These are phyloP conservation scores for Heliconius nattereri DNA, from an alignment of 1,140 invertebrate genomes.

Conservation along the genomic window DNA sequence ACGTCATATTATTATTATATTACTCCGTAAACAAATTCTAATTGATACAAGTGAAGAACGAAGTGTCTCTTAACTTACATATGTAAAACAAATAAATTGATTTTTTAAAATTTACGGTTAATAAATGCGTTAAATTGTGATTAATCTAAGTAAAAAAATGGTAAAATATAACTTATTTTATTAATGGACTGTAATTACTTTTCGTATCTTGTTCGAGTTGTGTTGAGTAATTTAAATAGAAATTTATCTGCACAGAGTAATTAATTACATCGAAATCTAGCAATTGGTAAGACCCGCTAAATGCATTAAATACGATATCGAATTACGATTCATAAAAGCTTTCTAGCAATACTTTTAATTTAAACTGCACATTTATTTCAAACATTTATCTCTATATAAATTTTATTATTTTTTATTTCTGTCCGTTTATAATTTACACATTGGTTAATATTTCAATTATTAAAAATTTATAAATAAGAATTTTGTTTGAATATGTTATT, in stretches of 20 bases:
- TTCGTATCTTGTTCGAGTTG: neutral
- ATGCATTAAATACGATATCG: slow-evolving; percentile 1
- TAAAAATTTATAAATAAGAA: neutral
- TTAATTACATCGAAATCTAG: neutral
- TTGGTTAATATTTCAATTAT: neutral
- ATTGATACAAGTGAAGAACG: too few species aligned
- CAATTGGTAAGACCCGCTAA: neutral
- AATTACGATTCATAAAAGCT: neutral
- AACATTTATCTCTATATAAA: too few species aligned
- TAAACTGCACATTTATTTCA: neutral
- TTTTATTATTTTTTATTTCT: neutral
- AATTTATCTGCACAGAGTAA: slow-evolving; percentile 1
- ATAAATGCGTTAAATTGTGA: neutral
- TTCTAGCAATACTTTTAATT: neutral
- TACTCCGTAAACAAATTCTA: too few species aligned
- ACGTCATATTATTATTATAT: too few species aligned
- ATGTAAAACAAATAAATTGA: neutral
- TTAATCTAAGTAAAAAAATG: neutral
- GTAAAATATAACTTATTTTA: neutral
- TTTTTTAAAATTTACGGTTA: neutral
- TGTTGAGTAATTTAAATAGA: slow-evolving; percentile 1
- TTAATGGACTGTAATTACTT: neutral
- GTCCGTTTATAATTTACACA: neutral
- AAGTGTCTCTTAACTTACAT: too few species aligned
- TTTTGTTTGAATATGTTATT: neutral